Percentiles rank a stretch among this genome's conserved stretches.
phyloP scores from a whole-genome alignment of 1,140 invertebrate species.

The Bombyx mandarina region DNA sequence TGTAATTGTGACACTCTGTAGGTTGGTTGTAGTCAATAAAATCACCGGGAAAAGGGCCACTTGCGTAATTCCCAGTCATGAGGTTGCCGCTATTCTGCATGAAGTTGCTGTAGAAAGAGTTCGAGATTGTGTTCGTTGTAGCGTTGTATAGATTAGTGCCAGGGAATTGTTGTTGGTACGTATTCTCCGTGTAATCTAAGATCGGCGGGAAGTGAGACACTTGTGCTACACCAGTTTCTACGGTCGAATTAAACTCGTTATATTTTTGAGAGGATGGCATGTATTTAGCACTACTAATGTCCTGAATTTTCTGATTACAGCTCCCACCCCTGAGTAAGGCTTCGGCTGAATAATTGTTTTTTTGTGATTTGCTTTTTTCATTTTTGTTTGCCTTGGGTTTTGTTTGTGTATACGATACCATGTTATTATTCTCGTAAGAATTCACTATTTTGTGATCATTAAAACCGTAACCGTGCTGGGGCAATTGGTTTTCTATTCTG shows the following conservation, averaged over 20 bases:
- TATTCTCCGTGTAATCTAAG: conserved; percentile 58
- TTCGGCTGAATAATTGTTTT: conserved; percentile 62
- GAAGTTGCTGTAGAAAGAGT: conserved; percentile 62
- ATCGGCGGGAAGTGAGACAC: conserved; percentile 61
- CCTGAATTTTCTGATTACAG: conserved; percentile 51
- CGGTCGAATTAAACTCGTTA: conserved; percentile 41
- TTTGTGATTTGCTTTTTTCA: conserved; percentile 57
- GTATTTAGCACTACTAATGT: conserved; percentile 42
- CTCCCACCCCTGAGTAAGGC: conserved; percentile 52
- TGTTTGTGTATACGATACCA: conserved; percentile 38
- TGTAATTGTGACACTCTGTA: conserved; percentile 49
- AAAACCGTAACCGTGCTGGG: conserved; percentile 50
- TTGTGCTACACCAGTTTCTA: conserved; percentile 54
- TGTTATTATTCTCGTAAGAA: conserved; percentile 31
- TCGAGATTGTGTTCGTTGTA: conserved; percentile 60
- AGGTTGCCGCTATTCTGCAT: conserved; percentile 52
- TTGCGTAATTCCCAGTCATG: conserved; percentile 50
- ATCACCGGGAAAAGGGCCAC: conserved; percentile 49
- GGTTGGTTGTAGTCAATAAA: conserved; percentile 60
- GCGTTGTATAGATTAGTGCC: conserved; percentile 57
- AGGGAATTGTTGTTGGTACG: conserved; percentile 55
- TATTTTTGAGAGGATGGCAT: conserved; percentile 46
- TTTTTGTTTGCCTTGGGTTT: conserved; percentile 43
- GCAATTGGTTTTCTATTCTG: conserved; percentile 33
- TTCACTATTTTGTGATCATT: conserved; percentile 43